Conservation (phyloP, 2,888 invertebrate species). For the Cinara cedri region DNA sequence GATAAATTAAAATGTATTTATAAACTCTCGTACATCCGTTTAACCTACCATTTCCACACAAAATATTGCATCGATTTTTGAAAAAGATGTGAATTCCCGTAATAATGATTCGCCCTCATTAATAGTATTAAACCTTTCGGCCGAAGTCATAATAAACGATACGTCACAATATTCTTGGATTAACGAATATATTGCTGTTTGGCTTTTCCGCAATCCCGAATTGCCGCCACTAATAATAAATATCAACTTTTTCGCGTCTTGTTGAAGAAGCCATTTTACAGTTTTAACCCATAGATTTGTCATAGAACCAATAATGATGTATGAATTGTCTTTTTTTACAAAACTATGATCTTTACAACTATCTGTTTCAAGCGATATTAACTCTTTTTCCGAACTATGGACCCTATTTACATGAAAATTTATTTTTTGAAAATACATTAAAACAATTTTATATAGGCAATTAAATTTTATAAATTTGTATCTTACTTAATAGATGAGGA, state of each 20-base stretch:
- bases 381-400: background rate
- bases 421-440: background rate
- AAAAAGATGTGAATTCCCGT: slow-evolving; percentile 43
- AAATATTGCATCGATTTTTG: slow-evolving; percentile 57
- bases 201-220: slow-evolving; percentile 26
- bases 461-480: background rate
- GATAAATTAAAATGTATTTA: background rate
- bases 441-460: too few relatives aligned
- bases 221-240: slow-evolving; percentile 49
- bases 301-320: slow-evolving; percentile 37
- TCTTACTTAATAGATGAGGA: slow-evolving; percentile 5
- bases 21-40: background rate
- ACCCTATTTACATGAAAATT: background rate
- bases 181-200: slow-evolving; percentile 53
- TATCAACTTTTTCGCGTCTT: slow-evolving; percentile 58
- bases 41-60: slow-evolving; percentile 56
- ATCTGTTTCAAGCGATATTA: slow-evolving; percentile 11
- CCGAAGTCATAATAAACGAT: slow-evolving; percentile 50
- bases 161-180: slow-evolving; percentile 53
- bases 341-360: background rate
- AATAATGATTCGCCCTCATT: slow-evolving; percentile 56
- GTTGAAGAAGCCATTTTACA: slow-evolving; percentile 58
- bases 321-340: slow-evolving; percentile 33
- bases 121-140: slow-evolving; percentile 31
- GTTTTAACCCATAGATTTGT: slow-evolving; percentile 62